Conservation (phyloP, 1,140 invertebrate genomes). For the Eubasilissa regina region DNA sequence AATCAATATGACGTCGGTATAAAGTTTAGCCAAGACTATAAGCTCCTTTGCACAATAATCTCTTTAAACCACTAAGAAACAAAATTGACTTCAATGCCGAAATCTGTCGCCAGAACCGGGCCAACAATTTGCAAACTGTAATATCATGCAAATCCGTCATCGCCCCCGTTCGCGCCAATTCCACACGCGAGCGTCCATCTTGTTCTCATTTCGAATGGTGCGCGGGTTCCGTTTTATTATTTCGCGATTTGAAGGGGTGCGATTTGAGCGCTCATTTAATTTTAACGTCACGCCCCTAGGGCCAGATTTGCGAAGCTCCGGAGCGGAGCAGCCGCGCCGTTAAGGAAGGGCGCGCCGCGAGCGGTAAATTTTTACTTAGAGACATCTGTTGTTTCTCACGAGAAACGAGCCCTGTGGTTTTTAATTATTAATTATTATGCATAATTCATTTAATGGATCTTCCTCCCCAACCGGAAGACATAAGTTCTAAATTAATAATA, state of each 20-base stretch:
- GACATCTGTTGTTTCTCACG: background rate
- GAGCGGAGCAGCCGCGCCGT: background rate
- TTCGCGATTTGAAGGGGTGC: conserved; percentile 28
- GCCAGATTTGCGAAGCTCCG: conserved; percentile 41
- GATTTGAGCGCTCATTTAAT: conserved; percentile 58
- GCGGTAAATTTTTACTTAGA: conserved; percentile 17
- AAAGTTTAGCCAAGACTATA: conserved; percentile 19
- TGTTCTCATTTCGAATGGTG: conserved; percentile 28
- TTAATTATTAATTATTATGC: conserved; percentile 19
- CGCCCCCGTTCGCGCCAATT: conserved; percentile 10
- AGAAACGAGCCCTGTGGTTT: background rate
- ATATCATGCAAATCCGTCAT: conserved; percentile 43
- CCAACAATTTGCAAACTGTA: conserved; percentile 40
- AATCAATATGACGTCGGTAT: background rate
- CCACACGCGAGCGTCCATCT: conserved; percentile 24
- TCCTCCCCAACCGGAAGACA: no score
- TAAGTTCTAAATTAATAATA: no score
- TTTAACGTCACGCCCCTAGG: conserved; percentile 45
- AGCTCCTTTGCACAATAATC: conserved; percentile 34
- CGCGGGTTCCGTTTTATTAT: conserved; percentile 14
- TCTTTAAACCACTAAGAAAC: conserved; percentile 4
- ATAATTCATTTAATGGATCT: no score
- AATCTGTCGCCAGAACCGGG: conserved; percentile 7
- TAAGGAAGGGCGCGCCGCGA: background rate
- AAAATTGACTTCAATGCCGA: conserved; percentile 14